Evolutionary conservation across 1,140 invertebrate genomes (phyloP), one percentile per base, ranked within the genome.

Genomic region (Triops longicaudatus): DNA sequence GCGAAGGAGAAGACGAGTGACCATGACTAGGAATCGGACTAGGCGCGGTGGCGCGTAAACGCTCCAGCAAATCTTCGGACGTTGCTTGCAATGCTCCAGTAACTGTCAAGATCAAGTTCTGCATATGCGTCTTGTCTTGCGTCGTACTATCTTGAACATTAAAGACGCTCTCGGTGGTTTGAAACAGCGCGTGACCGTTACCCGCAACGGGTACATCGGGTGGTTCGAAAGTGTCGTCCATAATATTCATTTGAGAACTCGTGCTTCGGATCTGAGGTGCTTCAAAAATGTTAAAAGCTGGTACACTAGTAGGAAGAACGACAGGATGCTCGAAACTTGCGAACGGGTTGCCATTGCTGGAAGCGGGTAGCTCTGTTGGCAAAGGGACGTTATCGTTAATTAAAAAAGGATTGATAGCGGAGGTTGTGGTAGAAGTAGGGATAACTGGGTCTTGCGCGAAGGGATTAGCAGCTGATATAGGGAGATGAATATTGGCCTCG

Each of bases 51-150:
- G 90, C 91, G 78, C 92, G 91, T 72, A 95, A 88, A 72, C 93
- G 89, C 79, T 94, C 91, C 50, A 95, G 82, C 73, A 96, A 85
- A 82, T 93, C 90, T 26, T 92, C 91, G 76, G 92, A 94, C 0
- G 92, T 93, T 31, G 93, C 92, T 82, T 95, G 92, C 91, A 96
- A 90, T 72, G 92, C 92, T 6, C 92, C 93, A 27, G 93, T 94
- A 0, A 96, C 93, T 14, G 91, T 92, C 73, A 92, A 87, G 28
- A 95, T 91, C 1, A 96, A 85, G 82, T 95, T 91, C 87, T 95
- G 92, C 0, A 93, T 95, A 82, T 63, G 50, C 4, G 50, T 22
- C 92, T 90, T 73, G 87, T 87, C 73, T 90, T 89, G 4, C 89
- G 87, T 17, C 89, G 87, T 22, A 88, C 87, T 42, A 87, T 85